These are phyloP conservation scores for Hydrozoanthus gracilis DNA, from an alignment of 92 coral and sea anemone species.

Conservation along the genomic window DNA sequence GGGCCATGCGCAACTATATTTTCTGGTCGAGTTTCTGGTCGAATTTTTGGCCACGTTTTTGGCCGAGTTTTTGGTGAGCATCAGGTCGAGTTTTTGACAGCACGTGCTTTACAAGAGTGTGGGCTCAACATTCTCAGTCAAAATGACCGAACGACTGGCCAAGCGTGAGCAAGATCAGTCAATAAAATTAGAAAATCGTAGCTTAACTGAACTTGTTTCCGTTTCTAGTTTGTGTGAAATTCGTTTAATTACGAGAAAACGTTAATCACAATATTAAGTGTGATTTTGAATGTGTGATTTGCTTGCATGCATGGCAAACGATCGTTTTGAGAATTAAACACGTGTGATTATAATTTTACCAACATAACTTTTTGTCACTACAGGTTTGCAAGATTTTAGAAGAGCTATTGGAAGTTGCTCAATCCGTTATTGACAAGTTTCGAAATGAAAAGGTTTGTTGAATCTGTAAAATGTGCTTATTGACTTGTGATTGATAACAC, in stretches of 20 bases:
- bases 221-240: constrained; percentile 3
- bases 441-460: background rate
- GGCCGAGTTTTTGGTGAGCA: background rate
- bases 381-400: background rate
- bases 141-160: constrained; percentile 2
- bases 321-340: constrained; percentile 6
- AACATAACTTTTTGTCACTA: background rate
- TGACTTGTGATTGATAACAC: constrained; percentile 4
- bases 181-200: background rate
- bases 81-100: background rate
- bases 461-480: background rate
- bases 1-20: too few species aligned
- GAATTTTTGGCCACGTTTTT: too few species aligned
- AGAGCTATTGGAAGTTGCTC: background rate
- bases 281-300: background rate
- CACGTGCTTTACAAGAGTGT: constrained; percentile 4
- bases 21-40: background rate
- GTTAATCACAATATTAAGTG: constrained; percentile 24
- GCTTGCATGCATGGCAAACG: background rate
- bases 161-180: constrained; percentile 10
- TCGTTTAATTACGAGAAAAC: constrained; percentile 13
- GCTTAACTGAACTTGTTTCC: constrained; percentile 17
- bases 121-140: background rate
- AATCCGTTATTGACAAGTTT: constrained; percentile 1
- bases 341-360: constrained; percentile 1